Evolutionary conservation across 1,140 invertebrate species (phyloP).

Genomic region (Thaumatotibia leucotreta): DNA sequence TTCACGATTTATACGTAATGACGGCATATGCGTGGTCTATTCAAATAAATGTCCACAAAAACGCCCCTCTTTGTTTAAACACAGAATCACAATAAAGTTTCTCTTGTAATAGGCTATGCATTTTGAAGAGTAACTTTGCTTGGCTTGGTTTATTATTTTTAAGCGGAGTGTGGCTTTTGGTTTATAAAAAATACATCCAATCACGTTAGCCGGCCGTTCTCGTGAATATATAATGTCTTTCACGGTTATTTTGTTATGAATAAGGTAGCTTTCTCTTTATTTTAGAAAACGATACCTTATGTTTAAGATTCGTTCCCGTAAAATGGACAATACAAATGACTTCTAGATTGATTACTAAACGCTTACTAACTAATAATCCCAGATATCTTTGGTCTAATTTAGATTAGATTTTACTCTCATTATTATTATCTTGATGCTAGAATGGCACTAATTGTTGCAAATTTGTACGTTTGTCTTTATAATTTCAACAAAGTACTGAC

Average conservation of each 20-base stretch:
- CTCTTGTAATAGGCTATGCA: conserved; percentile 61
- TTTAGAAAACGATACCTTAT: too few relatives aligned
- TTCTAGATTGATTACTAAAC: too few relatives aligned
- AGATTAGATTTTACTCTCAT: too few relatives aligned
- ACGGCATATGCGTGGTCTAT: neutral
- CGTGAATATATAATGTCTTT: neutral
- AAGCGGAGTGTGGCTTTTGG: conserved; percentile 15
- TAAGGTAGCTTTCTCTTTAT: neutral
- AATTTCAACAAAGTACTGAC: too few relatives aligned
- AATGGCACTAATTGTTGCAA: too few relatives aligned
- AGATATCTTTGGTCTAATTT: too few relatives aligned
- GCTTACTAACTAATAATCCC: too few relatives aligned
- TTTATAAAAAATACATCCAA: neutral
- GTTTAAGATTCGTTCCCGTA: too few relatives aligned
- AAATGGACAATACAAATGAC: too few relatives aligned
- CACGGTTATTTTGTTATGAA: neutral
- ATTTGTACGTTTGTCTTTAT: too few relatives aligned
- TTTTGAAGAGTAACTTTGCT: conserved; percentile 47
- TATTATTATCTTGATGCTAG: too few relatives aligned
- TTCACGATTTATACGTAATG: too few relatives aligned
- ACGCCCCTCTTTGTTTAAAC: conserved; percentile 67
- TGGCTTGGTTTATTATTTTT: conserved; percentile 52
- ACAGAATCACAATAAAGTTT: conserved; percentile 68
- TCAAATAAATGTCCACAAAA: conserved; percentile 34
- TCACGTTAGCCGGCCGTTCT: neutral